A percentile compares a stretch with the other conserved stretches of the same genome.
phyloP scores from a whole-genome alignment of 1,140 invertebrate genomes.

The Heterodera carotae region DNA sequence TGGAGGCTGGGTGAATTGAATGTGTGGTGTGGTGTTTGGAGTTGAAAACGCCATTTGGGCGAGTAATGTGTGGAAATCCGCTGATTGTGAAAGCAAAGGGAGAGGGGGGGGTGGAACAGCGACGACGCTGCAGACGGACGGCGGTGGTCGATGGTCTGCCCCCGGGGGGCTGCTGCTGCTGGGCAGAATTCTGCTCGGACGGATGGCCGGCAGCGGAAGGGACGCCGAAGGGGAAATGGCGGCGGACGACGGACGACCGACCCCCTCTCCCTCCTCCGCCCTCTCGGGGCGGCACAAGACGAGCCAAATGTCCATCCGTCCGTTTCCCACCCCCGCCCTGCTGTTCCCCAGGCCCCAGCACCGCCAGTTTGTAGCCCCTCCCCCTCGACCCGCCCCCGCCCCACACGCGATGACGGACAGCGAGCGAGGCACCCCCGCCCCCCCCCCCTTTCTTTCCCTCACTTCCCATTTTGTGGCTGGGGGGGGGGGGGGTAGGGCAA shows the following conservation, averaged over 20 bases:
- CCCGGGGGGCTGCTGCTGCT: background rate
- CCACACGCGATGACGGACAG: background rate
- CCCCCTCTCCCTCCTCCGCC: background rate
- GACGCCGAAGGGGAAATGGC: conserved; percentile 7
- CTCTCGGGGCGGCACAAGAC: background rate
- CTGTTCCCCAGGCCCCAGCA: background rate
- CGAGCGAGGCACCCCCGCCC: background rate
- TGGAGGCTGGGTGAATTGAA: background rate
- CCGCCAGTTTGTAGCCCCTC: background rate
- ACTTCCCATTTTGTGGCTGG: no score
- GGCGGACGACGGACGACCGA: no score
- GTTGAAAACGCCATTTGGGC: background rate
- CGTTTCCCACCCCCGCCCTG: background rate
- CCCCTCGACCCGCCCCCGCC: no score
- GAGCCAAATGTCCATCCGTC: conserved; percentile 17
- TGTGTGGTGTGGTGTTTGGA: background rate
- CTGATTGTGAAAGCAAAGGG: background rate
- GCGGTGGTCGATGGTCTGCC: background rate
- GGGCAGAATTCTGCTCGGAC: conserved; percentile 9
- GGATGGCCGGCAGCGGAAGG: background rate
- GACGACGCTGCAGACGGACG: background rate
- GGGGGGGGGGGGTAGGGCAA: no score
- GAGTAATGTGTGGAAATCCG: no score
- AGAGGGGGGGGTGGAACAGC: background rate
- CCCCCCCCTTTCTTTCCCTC: no score